A percentile compares a stretch with the other conserved stretches of the same genome.
These are phyloP conservation scores for Sebastes matsubarae DNA, from an alignment of 2,797 vertebrate genomes.

Conservation along the genomic window DNA sequence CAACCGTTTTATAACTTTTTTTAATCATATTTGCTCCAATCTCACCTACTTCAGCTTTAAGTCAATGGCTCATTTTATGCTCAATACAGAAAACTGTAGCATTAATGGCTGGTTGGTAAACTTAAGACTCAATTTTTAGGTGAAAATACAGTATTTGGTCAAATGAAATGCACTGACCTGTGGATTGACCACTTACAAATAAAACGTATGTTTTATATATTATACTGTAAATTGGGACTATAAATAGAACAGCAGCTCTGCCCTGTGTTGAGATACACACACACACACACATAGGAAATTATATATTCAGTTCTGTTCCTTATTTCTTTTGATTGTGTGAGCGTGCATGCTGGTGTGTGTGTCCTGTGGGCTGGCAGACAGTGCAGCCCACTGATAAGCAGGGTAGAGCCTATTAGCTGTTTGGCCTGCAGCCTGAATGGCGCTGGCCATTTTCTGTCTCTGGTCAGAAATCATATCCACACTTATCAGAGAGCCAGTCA, in stretches of 20 bases:
- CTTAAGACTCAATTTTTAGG: background rate
- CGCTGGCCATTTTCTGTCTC: conserved; percentile 52
- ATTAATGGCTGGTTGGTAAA: background rate
- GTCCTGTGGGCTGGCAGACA: conserved; percentile 44
- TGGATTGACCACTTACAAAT: background rate
- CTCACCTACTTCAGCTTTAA: background rate
- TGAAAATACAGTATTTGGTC: background rate
- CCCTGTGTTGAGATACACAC: background rate
- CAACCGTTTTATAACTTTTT: no score
- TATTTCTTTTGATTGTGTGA: conserved; percentile 8
- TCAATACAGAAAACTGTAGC: background rate
- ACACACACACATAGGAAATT: background rate
- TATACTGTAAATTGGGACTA: background rate
- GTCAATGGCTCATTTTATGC: background rate
- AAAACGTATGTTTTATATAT: background rate
- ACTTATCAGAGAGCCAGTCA: conserved; percentile 29
- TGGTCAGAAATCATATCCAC: conserved; percentile 49
- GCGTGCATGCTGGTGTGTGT: background rate
- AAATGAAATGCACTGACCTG: background rate
- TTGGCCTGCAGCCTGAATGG: conserved; percentile 62
- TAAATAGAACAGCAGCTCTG: background rate
- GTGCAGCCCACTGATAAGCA: conserved; percentile 63
- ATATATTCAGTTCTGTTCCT: conserved; percentile 21
- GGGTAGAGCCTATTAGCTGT: conserved; percentile 62
- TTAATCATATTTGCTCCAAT: no score